A percentile compares a stretch with the other conserved stretches of the same genome.
Conservation (phyloP, 1,140 invertebrate species). For the Drosophila ogumai region DNA sequence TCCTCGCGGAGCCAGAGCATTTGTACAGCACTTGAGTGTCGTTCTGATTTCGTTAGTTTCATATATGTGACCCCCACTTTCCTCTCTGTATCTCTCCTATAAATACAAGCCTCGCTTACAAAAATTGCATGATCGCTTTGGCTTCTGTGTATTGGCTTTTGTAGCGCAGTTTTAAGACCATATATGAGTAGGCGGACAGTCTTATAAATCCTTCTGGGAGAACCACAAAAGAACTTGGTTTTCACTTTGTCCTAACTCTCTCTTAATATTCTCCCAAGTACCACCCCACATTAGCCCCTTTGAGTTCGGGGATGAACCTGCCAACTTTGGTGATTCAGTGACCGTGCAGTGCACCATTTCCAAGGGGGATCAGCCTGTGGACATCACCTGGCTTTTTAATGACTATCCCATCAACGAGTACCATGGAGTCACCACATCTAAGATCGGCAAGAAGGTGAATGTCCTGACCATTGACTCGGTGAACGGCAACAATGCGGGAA, state of each 20-base stretch:
- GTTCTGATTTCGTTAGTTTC: constrained; percentile 33
- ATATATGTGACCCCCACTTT: constrained; percentile 22
- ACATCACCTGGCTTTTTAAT: constrained; percentile 89
- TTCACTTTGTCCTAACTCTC: not conserved
- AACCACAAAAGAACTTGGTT: not conserved
- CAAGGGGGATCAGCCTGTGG: constrained; percentile 89
- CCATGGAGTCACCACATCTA: constrained; percentile 89
- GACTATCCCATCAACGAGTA: constrained; percentile 88
- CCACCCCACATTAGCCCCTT: constrained; percentile 89
- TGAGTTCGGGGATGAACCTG: constrained; percentile 88
- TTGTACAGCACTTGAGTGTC: constrained; percentile 63
- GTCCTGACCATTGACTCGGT: constrained; percentile 91
- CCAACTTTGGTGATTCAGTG: constrained; percentile 90
- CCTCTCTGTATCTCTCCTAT: constrained; percentile 2
- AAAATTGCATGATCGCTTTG: constrained; percentile 64
- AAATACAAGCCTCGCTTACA: constrained; percentile 62
- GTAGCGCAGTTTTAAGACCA: constrained; percentile 1
- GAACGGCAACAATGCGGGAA: constrained; percentile 89
- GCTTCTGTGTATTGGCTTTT: constrained; percentile 56
- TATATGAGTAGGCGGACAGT: not conserved
- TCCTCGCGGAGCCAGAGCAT: constrained; percentile 17
- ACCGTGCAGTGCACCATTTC: constrained; percentile 89
- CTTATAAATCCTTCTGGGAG: not conserved
- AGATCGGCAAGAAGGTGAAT: constrained; percentile 91
- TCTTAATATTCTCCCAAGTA: constrained; percentile 76